These are phyloP conservation scores for Rhadina sibilatrix DNA, from an alignment of 2,113 vertebrate species.

Conservation along the genomic window DNA sequence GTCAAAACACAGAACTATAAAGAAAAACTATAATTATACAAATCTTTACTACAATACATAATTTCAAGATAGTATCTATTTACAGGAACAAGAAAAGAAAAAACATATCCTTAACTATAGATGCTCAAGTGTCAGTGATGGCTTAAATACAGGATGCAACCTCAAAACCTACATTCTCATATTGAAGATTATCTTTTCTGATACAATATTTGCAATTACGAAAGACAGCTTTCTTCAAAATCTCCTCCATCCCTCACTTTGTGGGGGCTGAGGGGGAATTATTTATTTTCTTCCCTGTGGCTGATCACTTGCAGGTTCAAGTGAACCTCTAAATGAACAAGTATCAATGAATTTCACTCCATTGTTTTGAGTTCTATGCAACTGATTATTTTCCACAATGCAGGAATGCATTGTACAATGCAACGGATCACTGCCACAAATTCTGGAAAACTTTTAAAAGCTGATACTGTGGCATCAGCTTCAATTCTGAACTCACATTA, in stretches of 20 bases:
- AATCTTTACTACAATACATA: neutral
- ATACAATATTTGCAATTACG: neutral
- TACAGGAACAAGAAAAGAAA: constrained; percentile 2
- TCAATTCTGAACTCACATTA: neutral
- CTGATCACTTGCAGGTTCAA: neutral
- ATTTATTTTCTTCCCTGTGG: neutral
- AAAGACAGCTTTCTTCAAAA: neutral
- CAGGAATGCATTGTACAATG: neutral
- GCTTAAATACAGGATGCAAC: constrained; percentile 7
- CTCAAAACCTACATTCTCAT: neutral
- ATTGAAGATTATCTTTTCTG: neutral
- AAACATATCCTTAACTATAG: neutral
- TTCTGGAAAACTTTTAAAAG: neutral
- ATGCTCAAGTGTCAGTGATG: neutral
- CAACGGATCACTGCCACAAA: neutral
- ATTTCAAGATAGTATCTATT: neutral
- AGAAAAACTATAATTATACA: neutral
- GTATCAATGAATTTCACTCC: neutral
- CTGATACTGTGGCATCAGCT: neutral
- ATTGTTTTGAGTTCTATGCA: neutral
- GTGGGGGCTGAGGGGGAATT: accelerated
- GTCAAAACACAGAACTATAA: neutral
- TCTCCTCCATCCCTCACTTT: neutral
- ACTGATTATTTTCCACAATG: neutral
- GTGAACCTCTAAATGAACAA: neutral